Percentiles rank a stretch among this genome's conserved stretches.
Conservation (phyloP, 2,888 invertebrate species). For the Epirrita christyi region DNA sequence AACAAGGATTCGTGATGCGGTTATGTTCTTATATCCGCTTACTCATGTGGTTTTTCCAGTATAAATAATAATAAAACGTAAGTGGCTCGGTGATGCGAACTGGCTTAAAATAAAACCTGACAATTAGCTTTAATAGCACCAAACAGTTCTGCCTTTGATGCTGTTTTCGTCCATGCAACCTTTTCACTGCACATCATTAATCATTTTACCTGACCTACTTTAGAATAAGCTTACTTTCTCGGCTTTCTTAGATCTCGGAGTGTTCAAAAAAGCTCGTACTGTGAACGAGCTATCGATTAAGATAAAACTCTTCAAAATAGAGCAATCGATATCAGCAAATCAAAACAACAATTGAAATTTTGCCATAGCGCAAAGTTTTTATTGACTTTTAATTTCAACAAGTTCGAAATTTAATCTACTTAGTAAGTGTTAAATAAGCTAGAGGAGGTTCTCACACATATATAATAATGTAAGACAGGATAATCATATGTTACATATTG, state of each 20-base stretch:
- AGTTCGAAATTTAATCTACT: too few species aligned
- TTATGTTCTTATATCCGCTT: conserved; percentile 34
- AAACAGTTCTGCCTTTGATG: neutral
- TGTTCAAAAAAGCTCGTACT: too few species aligned
- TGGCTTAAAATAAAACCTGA: neutral
- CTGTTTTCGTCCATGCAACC: neutral
- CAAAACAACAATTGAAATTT: too few species aligned
- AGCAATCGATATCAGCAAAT: too few species aligned
- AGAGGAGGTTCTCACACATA: too few species aligned
- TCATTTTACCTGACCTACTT: neutral
- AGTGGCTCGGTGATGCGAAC: conserved; percentile 12
- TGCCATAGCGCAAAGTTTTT: too few species aligned
- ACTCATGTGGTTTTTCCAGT: conserved; percentile 35
- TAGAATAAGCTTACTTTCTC: neutral
- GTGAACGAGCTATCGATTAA: too few species aligned
- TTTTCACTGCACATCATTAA: neutral
- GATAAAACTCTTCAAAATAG: too few species aligned
- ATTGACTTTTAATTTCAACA: too few species aligned
- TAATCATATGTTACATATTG: too few species aligned
- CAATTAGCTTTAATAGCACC: neutral
- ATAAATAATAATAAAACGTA: conserved; percentile 21
- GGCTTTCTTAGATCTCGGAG: neutral
- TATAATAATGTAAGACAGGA: too few species aligned
- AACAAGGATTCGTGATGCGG: conserved; percentile 40
- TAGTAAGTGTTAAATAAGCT: too few species aligned